These are phyloP conservation scores for Limnothrissa miodon DNA, from an alignment of 2,113 vertebrate species.

Conservation along the genomic window DNA sequence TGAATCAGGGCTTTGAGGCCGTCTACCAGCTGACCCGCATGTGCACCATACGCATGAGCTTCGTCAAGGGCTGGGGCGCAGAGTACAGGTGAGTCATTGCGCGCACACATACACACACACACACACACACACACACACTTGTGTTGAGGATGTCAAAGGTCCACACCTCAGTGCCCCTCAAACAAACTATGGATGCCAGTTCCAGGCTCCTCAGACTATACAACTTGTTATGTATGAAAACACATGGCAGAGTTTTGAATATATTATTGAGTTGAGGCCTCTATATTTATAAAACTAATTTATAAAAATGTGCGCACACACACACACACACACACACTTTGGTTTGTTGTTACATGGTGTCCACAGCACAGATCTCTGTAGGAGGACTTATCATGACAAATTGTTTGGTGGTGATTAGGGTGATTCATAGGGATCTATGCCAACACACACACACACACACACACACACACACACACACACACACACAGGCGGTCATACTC, in stretches of 20 bases:
- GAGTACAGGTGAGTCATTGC: constrained; percentile 76
- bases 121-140: background rate
- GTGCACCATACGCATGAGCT: constrained; percentile 91
- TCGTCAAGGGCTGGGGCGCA: constrained; percentile 88
- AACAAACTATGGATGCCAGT: too few relatives aligned
- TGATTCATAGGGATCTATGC: constrained; percentile 4
- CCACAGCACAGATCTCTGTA: background rate
- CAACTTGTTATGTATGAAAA: too few relatives aligned
- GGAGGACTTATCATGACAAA: background rate
- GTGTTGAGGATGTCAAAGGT: too few relatives aligned
- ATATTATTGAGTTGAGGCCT: too few relatives aligned
- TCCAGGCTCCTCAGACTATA: too few relatives aligned
- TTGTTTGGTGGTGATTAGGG: too few relatives aligned
- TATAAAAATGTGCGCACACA: too few relatives aligned
- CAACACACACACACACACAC: constrained; percentile 11
- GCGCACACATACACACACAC: background rate
- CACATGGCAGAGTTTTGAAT: too few relatives aligned
- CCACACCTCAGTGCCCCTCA: too few relatives aligned
- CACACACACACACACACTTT: background rate
- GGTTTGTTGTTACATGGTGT: background rate
- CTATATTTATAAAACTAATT: too few relatives aligned
- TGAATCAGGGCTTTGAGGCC: constrained; percentile 89
- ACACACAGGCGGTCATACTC: background rate
- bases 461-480: constrained; percentile 17
- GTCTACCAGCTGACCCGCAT: constrained; percentile 87